Evolutionary conservation across 2,888 invertebrate species (phyloP).

Genomic region (Caenorhabditis panamensis): DNA sequence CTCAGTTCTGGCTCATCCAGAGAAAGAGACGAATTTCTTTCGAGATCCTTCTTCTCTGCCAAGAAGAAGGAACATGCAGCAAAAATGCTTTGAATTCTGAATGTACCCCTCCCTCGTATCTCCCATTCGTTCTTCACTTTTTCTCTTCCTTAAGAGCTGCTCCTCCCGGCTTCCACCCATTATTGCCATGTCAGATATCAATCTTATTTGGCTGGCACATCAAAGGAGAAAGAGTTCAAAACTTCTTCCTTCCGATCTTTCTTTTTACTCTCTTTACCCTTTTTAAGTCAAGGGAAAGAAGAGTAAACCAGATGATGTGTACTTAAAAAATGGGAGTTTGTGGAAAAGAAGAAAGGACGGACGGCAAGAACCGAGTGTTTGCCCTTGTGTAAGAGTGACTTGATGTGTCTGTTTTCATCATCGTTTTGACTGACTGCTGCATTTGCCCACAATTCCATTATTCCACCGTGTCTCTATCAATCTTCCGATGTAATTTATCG

Average conservation of each 20-base stretch:
- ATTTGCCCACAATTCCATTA: neutral
- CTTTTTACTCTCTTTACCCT: neutral
- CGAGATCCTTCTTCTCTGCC: neutral
- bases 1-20: constrained; percentile 2
- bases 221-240: constrained; percentile 15
- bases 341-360: constrained; percentile 19
- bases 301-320: constrained; percentile 27
- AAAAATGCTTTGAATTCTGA: constrained; percentile 37
- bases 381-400: constrained; percentile 45
- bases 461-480: constrained; percentile 48
- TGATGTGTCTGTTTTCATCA: constrained; percentile 50
- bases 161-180: neutral
- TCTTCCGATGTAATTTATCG: constrained; percentile 48
- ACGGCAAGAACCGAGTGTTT: constrained; percentile 30
- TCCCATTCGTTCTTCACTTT: constrained; percentile 1
- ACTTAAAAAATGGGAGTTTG: constrained; percentile 38
- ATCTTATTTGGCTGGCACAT: constrained; percentile 11
- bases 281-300: constrained; percentile 9
- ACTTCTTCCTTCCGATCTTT: constrained; percentile 8
- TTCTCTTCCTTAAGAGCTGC: constrained; percentile 7
- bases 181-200: constrained; percentile 41
- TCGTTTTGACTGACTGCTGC: constrained; percentile 19
- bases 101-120: constrained; percentile 7
- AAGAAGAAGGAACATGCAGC: constrained; percentile 21
- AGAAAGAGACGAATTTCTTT: constrained; percentile 22